A percentile compares a stretch with the other conserved stretches of the same genome.
phyloP scores from a whole-genome alignment of 2,113 vertebrate genomes.

The Anseranas semipalmata region DNA sequence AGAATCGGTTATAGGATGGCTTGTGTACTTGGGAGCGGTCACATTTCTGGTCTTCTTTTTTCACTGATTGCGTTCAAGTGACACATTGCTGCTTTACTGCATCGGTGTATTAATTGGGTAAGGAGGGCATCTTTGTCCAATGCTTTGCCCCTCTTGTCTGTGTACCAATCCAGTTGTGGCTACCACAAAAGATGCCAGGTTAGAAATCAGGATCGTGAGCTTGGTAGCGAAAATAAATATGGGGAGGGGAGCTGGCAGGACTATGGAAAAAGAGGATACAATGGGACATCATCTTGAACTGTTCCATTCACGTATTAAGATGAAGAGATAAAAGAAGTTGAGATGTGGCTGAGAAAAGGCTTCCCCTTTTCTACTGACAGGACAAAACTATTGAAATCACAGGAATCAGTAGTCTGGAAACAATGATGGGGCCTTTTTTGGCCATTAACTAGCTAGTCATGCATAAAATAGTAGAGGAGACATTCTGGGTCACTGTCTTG shows the following conservation, averaged over 20 bases:
- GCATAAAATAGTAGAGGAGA: neutral
- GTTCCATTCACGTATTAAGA: neutral
- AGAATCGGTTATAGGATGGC: neutral
- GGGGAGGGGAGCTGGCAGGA: fast-evolving
- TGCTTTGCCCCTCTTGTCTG: neutral
- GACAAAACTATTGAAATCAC: neutral
- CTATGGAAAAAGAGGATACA: neutral
- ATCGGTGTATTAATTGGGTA: neutral
- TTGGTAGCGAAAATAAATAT: neutral
- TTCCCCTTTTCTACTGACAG: neutral
- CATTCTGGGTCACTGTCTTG: neutral
- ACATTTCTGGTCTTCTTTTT: neutral
- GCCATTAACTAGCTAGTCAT: neutral
- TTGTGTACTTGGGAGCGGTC: neutral
- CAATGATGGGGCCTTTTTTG: neutral
- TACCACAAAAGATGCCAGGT: neutral
- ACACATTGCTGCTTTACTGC: neutral
- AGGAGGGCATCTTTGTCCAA: neutral
- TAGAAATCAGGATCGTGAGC: neutral
- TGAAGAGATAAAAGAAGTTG: neutral
- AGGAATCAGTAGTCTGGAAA: neutral
- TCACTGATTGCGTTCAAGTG: neutral
- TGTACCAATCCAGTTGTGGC: neutral
- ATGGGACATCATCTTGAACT: neutral
- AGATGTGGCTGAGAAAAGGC: neutral